Conservation (phyloP, 2,888 invertebrate species). For the Mantis religiosa region DNA sequence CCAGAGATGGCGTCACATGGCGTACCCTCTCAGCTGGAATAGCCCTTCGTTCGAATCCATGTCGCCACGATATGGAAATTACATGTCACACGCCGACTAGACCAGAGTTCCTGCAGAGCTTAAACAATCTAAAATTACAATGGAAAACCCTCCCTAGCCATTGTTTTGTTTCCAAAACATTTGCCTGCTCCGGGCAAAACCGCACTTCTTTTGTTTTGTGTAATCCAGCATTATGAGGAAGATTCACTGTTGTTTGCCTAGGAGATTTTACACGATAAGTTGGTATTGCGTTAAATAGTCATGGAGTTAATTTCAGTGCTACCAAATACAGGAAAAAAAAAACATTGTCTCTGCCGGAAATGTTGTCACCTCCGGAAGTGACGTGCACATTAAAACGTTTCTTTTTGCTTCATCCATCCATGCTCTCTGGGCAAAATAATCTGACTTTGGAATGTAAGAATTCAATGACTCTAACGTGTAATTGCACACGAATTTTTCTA, state of each 20-base stretch:
- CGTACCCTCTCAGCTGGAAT: background rate
- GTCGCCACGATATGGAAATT: conserved; percentile 3
- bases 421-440: too few relatives aligned
- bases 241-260: background rate
- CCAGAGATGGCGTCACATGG: background rate
- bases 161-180: conserved; percentile 10
- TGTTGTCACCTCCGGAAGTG: background rate
- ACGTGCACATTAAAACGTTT: too few relatives aligned
- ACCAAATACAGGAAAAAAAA: background rate
- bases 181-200: background rate
- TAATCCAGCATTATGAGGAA: background rate
- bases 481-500: too few relatives aligned
- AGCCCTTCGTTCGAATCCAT: conserved; percentile 5
- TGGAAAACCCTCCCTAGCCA: background rate
- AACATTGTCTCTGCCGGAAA: background rate
- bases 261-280: background rate
- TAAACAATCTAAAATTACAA: background rate
- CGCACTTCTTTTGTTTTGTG: background rate
- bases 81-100: background rate
- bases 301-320: background rate
- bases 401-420: too few relatives aligned
- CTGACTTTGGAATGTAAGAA: too few relatives aligned
- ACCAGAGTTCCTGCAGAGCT: background rate
- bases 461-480: too few relatives aligned
- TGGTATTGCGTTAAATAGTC: too few relatives aligned